Evolutionary conservation across 2,888 invertebrate species (phyloP), one percentile per base, ranked within the genome.

Genomic region (Dichetophora obliterata): DNA sequence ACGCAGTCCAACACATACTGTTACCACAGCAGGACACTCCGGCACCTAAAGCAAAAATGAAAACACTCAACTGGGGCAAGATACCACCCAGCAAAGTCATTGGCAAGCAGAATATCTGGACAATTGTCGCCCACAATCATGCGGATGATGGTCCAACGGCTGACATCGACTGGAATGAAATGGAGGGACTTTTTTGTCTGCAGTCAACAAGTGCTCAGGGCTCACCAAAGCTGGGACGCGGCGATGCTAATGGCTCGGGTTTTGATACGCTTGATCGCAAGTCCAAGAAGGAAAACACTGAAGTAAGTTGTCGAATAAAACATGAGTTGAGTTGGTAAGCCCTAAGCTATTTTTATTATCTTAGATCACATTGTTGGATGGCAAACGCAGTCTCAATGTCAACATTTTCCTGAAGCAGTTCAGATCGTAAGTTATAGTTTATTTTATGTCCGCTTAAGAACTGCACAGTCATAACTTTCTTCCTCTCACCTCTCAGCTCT

Each of bases 331-430:
- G 27, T 1, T 2, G 5, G 4, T 9, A 11, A 6, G 1, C 14
- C 14, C 37, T 57, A 22, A 19, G 2, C 19, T 11, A 22, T 11
- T 59, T 14, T 59, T 59, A 31, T 31, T 6, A 24, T 11, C 24
- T 31, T 22, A 74, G 93, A 96, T 98, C 82, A 94, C 95, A 11
- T 91, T 98, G 57, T 90, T 99, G 78, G 98, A 98, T 86, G 96
- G 96, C 66, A 98, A 98, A 90, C 91, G 97, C 84, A 98, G 98
- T 88, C 91, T 99, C 80, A 98, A 98, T 86, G 96, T 98, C n/a
- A 98, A 98, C 89, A 98, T 99, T 84, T 99, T 98, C 90, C 91
- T 99, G 81, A 98, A 98, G 89, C 98, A 98, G 89, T 98, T 98
- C 89, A 92, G 96, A 90, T 95, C 95, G 94, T 96, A 90, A 88